Percentiles rank a stretch among this genome's conserved stretches.
Conservation (phyloP, 2,888 invertebrate species). For the Zonitis immaculata region DNA sequence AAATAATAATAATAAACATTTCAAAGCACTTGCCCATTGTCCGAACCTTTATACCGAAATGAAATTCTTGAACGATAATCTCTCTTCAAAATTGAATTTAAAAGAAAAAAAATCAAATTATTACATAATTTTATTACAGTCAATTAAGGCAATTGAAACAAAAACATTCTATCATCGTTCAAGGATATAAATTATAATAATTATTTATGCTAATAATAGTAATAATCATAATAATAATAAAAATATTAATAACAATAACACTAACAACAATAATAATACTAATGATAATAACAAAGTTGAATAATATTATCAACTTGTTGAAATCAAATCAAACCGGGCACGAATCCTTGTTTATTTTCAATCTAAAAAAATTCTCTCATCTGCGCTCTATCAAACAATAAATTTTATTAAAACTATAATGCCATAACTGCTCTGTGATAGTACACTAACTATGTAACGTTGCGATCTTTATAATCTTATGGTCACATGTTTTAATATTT, state of each 20-base stretch:
- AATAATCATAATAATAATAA: neutral
- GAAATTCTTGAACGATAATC: neutral
- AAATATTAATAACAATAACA: neutral
- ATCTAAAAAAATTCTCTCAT: too few species aligned
- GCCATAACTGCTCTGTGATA: slow-evolving; percentile 13
- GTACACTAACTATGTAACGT: slow-evolving; percentile 2
- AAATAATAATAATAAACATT: too few species aligned
- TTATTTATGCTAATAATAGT: neutral
- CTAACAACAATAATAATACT: neutral
- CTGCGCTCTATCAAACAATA: neutral
- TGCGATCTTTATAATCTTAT: slow-evolving; percentile 2
- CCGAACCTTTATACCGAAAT: neutral
- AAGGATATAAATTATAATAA: neutral
- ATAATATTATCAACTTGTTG: slow-evolving; percentile 3
- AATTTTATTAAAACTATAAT: neutral
- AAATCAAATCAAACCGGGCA: slow-evolving; percentile 5
- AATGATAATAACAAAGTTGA: neutral
- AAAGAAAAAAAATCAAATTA: neutral
- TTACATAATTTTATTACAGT: neutral
- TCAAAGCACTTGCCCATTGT: slow-evolving; percentile 23
- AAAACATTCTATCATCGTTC: neutral
- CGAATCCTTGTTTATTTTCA: too few species aligned
- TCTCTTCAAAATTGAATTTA: neutral
- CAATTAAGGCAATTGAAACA: neutral
- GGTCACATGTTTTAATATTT: neutral